Evolutionary conservation across 2,113 vertebrate genomes (phyloP).

Genomic region (Puffinus mauretanicus): DNA sequence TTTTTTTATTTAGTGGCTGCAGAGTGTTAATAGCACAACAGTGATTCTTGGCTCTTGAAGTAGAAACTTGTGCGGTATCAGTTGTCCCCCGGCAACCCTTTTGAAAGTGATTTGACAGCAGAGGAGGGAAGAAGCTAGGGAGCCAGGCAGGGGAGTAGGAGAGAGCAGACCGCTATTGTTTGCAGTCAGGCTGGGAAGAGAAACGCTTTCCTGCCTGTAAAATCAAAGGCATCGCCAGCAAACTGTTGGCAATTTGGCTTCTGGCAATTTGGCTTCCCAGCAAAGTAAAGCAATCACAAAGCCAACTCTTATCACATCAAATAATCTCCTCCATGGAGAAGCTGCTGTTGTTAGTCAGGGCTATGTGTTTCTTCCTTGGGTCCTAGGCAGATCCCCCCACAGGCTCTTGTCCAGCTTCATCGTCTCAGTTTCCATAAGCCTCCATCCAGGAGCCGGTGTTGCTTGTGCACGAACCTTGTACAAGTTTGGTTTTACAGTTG

Average conservation of each 20-base stretch:
- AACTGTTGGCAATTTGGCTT: constrained; percentile 27
- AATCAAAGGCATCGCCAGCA: constrained; percentile 35
- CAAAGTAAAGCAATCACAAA: neutral
- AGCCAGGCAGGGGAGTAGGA: neutral
- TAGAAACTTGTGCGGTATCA: neutral
- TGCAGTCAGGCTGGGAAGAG: constrained; percentile 23
- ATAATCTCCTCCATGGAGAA: neutral
- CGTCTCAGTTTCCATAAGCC: neutral
- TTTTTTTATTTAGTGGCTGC: neutral
- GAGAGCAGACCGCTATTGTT: neutral
- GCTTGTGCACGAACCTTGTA: neutral
- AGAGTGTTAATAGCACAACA: neutral
- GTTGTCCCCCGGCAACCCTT: neutral
- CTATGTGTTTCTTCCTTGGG: neutral
- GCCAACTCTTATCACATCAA: neutral
- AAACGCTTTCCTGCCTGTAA: constrained; percentile 9
- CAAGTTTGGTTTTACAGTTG: neutral
- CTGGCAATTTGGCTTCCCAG: constrained; percentile 6
- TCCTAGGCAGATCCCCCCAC: neutral
- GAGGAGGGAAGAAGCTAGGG: neutral
- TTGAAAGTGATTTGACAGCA: neutral
- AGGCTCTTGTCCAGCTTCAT: neutral
- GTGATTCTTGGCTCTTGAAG: neutral
- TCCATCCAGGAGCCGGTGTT: neutral
- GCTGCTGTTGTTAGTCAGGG: neutral